Evolutionary conservation across 2,797 vertebrate species (phyloP).

Genomic region (Microctenopoma lineatum): DNA sequence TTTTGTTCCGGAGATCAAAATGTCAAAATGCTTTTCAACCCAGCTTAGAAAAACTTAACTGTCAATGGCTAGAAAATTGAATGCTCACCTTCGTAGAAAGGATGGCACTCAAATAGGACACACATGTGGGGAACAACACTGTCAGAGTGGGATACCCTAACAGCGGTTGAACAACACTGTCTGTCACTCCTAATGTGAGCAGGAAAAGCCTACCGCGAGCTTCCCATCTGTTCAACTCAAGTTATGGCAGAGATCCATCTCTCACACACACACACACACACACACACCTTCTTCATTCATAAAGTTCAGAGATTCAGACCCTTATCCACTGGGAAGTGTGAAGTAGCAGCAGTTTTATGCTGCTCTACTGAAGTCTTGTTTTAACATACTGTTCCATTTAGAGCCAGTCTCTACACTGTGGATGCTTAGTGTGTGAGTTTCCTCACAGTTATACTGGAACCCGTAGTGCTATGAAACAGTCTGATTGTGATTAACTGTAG

Average conservation of each 20-base stretch:
- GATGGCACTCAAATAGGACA: not conserved
- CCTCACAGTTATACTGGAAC: not conserved
- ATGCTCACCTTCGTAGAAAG: conserved; percentile 18
- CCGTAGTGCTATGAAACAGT: not conserved
- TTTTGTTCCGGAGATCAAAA: too few species aligned
- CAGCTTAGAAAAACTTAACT: not conserved
- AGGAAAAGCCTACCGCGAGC: conserved; percentile 68
- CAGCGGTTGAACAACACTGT: conserved; percentile 62
- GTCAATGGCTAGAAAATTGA: conserved; percentile 27
- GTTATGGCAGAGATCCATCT: conserved; percentile 62
- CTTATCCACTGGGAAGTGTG: conserved; percentile 34
- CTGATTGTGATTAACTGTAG: not conserved
- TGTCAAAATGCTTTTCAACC: too few species aligned
- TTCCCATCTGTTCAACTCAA: conserved; percentile 70
- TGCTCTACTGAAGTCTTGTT: conserved; percentile 31
- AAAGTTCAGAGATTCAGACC: conserved; percentile 44
- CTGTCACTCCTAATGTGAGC: conserved; percentile 59
- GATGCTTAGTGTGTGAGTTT: not conserved
- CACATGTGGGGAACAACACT: not conserved
- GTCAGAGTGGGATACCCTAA: conserved; percentile 50
- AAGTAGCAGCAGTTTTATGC: conserved; percentile 11
- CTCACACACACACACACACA: conserved; percentile 29
- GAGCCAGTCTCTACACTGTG: not conserved
- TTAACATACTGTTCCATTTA: conserved; percentile 20
- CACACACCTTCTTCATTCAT: conserved; percentile 52